Evolutionary conservation across 2,113 vertebrate species (phyloP), one percentile per base, ranked within the genome.

Genomic region (Amblyopsis rosae): DNA sequence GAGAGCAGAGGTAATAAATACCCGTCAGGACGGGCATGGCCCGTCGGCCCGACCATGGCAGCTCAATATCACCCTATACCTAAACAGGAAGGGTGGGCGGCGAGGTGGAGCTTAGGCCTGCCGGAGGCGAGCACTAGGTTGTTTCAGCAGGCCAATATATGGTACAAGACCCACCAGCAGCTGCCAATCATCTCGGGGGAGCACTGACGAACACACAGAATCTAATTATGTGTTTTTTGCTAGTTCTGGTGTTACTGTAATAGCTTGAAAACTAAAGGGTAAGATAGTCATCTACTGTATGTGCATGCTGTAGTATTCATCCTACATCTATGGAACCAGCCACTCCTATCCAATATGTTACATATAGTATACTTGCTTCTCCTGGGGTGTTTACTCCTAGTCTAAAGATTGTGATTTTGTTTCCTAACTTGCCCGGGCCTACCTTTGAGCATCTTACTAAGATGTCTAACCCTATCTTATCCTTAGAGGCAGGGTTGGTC

Each of bases 91-190:
- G 6, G 32, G 26, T n/a, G 12, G 49, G 33, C 51, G 2, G 51
- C 12, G 33, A 45, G 13, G 10, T 50, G 19, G 51, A 55, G 51
- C 12, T 12, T 50, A 41, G 16, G 35, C 68, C 50, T n/a, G 64
- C 55, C 61, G 7, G 49, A 63, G 69, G 79, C 64, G 60, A 56
- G 56, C 0, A 9, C 13, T 2, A 61, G 77, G 76, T 84, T 81
- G 75, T 84, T 72, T 69, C 80, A 67, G 69, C 68, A 59, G 74
- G 61, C 58, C 48, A 62, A 57, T 84, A n/a, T 13, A 49, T 6
- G 15, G 84, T 77, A 70, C 81, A 72, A 66, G 67, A 68, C 65
- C 84, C 72, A 77, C 73, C 66, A 80, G 76, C 83, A 8, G 72
- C 79, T 84, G 80, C 79, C 77, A 9, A 50, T 88, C 79, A 87